Conservation (phyloP, 1,140 invertebrate species). For the Scylla paramamosain region DNA sequence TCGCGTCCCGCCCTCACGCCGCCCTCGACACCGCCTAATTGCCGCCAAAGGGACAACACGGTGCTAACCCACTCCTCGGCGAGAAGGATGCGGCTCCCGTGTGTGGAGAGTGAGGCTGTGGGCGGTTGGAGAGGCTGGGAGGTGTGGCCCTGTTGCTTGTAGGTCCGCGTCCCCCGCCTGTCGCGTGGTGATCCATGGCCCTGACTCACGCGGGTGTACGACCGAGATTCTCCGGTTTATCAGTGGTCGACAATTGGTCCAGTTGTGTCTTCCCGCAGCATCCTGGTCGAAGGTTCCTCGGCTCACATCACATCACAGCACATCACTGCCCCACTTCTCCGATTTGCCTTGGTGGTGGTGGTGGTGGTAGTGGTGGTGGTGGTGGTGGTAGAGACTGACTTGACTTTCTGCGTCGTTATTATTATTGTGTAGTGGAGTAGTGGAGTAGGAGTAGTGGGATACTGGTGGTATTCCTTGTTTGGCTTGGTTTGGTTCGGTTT, state of each 20-base stretch:
- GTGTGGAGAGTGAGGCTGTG: background rate
- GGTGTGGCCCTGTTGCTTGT: background rate
- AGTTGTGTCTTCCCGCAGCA: slow-evolving; percentile 36
- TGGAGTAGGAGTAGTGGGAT: too few relatives aligned
- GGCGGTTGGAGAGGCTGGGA: too few relatives aligned
- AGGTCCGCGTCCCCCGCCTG: background rate
- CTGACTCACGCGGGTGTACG: slow-evolving; percentile 38
- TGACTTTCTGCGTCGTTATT: too few relatives aligned
- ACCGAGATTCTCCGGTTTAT: slow-evolving; percentile 49
- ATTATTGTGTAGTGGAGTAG: too few relatives aligned
- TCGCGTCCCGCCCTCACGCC: slow-evolving; percentile 9
- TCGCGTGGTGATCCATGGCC: slow-evolving; percentile 33
- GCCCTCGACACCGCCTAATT: slow-evolving; percentile 46
- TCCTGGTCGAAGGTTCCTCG: too few relatives aligned
- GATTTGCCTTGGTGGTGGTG: too few relatives aligned
- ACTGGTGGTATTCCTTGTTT: too few relatives aligned
- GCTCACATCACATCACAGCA: too few relatives aligned
- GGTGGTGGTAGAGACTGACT: too few relatives aligned
- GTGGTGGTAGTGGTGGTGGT: too few relatives aligned
- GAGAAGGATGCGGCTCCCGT: background rate
- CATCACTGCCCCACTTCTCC: too few relatives aligned
- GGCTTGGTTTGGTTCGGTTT: too few relatives aligned
- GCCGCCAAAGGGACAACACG: background rate
- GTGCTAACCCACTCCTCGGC: background rate
- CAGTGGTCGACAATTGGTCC: slow-evolving; percentile 46